A percentile compares a stretch with the other conserved stretches of the same genome.
phyloP scores from a whole-genome alignment of 2,113 vertebrate genomes.

The Epinephelus cyanopodus region DNA sequence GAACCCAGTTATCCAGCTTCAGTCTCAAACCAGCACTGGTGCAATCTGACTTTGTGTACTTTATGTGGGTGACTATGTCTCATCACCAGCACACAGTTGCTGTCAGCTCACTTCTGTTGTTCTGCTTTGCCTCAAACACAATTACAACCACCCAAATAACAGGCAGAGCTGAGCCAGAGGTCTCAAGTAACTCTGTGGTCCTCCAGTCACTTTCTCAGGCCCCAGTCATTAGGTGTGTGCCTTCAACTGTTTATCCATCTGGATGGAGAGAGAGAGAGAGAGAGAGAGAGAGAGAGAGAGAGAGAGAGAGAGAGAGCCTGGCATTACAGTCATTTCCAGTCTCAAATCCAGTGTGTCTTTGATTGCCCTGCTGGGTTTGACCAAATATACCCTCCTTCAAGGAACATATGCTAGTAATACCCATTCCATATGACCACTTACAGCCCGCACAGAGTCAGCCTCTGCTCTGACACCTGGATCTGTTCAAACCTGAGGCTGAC shows the following conservation, averaged over 20 bases:
- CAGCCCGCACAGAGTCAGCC: constrained; percentile 5
- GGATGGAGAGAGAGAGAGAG: constrained; percentile 42
- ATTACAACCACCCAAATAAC: constrained; percentile 2
- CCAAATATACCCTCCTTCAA: constrained; percentile 55
- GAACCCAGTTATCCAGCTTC: no score
- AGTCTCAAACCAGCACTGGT: not conserved
- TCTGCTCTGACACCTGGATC: constrained; percentile 25
- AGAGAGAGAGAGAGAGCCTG: constrained; percentile 22
- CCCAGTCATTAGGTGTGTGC: constrained; percentile 29
- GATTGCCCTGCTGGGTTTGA: constrained; percentile 70
- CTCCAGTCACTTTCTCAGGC: constrained; percentile 36
- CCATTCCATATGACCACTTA: constrained; percentile 50
- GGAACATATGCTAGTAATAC: constrained; percentile 43
- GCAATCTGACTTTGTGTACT: not conserved
- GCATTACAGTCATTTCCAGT: constrained; percentile 68
- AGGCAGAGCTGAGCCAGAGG: not conserved
- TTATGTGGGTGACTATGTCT: not conserved
- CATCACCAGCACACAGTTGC: not conserved
- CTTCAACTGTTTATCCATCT: constrained; percentile 59
- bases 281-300: constrained; percentile 32
- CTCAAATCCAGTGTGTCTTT: constrained; percentile 59
- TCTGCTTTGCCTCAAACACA: not conserved
- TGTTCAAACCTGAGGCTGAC: not conserved
- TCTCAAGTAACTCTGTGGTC: constrained; percentile 10
- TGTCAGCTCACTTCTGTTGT: not conserved